Evolutionary conservation across 1,140 invertebrate species (phyloP).

Genomic region (Drosophila dunni): DNA sequence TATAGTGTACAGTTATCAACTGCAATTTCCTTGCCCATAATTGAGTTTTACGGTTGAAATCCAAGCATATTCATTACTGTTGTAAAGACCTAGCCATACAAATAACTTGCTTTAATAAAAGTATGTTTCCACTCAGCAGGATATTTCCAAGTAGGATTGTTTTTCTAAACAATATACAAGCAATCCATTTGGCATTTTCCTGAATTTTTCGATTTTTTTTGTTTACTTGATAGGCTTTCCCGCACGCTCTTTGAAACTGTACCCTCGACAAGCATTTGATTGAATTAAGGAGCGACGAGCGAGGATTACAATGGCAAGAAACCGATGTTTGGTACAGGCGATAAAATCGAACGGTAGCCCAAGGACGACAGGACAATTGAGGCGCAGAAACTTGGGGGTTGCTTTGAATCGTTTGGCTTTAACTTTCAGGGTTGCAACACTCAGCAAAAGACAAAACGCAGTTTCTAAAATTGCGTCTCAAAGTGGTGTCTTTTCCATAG

Average conservation of each 20-base stretch:
- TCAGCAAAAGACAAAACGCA: conserved; percentile 55
- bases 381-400: conserved; percentile 49
- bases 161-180: conserved; percentile 11
- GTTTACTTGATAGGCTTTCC: conserved; percentile 5
- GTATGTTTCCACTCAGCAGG: conserved; percentile 5
- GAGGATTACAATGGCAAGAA: conserved; percentile 53
- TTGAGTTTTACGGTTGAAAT: too few relatives aligned
- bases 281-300: conserved; percentile 49
- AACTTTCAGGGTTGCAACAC: conserved; percentile 38
- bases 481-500: conserved; percentile 39
- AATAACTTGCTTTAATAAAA: background rate
- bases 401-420: conserved; percentile 7
- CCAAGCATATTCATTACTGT: background rate
- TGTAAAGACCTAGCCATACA: background rate
- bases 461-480: conserved; percentile 77
- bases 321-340: conserved; percentile 35
- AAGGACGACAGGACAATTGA: conserved; percentile 36
- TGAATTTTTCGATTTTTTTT: too few relatives aligned
- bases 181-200: conserved; percentile 9
- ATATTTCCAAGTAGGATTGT: background rate
- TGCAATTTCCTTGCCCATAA: too few relatives aligned
- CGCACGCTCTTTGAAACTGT: conserved; percentile 11
- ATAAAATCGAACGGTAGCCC: conserved; percentile 40
- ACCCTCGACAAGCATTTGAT: conserved; percentile 44
- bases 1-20: too few relatives aligned